These are phyloP conservation scores for Cephus runcator DNA, from an alignment of 2,888 invertebrate genomes.

Conservation along the genomic window DNA sequence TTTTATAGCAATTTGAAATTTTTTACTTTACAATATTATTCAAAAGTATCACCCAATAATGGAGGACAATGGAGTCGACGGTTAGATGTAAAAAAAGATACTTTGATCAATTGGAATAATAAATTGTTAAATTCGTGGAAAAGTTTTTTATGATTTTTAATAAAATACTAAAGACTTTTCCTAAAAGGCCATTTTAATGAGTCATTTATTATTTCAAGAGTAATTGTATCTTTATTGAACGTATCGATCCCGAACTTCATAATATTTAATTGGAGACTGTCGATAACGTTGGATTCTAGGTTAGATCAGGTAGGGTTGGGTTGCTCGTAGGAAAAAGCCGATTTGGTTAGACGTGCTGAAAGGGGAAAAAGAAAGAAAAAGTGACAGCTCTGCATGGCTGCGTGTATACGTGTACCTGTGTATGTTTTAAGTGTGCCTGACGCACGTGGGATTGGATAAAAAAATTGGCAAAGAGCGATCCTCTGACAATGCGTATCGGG, in stretches of 20 bases:
- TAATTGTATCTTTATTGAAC: background rate
- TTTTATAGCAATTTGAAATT: no score
- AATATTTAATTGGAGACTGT: background rate
- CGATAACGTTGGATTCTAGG: background rate
- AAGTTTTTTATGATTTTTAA: background rate
- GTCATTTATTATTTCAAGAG: background rate
- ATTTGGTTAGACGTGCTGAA: background rate
- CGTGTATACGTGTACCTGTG: no score
- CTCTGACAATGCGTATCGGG: background rate
- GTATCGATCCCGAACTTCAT: background rate
- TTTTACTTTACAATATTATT: background rate
- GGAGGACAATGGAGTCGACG: no score
- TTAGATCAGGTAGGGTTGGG: background rate
- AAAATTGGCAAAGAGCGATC: background rate
- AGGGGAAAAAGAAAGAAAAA: background rate
- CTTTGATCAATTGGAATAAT: no score
- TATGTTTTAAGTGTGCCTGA: background rate
- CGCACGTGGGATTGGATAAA: background rate
- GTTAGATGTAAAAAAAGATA: no score
- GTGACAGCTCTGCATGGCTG: background rate
- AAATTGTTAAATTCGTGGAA: background rate
- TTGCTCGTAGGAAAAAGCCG: background rate
- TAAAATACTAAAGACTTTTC: background rate
- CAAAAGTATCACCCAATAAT: background rate
- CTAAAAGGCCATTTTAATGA: background rate